These are phyloP conservation scores for Hippoglossus stenolepis DNA, from an alignment of 2,113 vertebrate species.

Conservation along the genomic window DNA sequence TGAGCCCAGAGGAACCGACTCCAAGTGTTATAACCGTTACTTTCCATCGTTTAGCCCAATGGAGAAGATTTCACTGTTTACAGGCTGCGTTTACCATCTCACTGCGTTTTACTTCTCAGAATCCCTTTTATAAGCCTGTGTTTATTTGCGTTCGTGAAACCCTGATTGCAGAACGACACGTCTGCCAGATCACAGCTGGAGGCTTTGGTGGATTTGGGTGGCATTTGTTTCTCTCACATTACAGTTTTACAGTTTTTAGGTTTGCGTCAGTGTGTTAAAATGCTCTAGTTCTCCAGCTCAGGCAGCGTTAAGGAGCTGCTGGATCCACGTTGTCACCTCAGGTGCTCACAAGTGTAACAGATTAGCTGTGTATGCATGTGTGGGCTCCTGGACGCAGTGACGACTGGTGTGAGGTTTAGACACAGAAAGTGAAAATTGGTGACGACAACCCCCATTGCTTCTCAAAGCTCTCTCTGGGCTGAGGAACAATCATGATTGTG, in stretches of 20 bases:
- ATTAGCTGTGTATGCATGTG: no score
- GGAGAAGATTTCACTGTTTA: background rate
- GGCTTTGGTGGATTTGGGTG: constrained; percentile 21
- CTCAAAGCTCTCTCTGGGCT: no score
- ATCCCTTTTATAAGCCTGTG: no score
- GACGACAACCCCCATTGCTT: no score
- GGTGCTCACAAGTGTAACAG: no score
- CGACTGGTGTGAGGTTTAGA: no score
- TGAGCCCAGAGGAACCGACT: background rate
- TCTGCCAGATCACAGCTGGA: constrained; percentile 21
- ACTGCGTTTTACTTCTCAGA: no score
- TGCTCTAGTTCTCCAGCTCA: background rate
- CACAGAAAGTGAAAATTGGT: no score
- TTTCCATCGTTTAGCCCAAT: background rate
- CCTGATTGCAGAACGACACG: background rate
- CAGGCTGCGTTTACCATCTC: background rate
- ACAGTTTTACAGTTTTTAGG: background rate
- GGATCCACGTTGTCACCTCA: background rate
- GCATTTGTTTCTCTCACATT: constrained; percentile 9
- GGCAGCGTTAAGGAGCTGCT: background rate
- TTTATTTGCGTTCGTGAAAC: no score
- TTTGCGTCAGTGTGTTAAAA: constrained; percentile 11
- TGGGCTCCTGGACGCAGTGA: no score
- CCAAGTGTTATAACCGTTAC: background rate
- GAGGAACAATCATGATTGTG: no score